Evolutionary conservation across 92 coral and sea anemone genomes (phyloP).

Genomic region (Zoanthus solanderi): DNA sequence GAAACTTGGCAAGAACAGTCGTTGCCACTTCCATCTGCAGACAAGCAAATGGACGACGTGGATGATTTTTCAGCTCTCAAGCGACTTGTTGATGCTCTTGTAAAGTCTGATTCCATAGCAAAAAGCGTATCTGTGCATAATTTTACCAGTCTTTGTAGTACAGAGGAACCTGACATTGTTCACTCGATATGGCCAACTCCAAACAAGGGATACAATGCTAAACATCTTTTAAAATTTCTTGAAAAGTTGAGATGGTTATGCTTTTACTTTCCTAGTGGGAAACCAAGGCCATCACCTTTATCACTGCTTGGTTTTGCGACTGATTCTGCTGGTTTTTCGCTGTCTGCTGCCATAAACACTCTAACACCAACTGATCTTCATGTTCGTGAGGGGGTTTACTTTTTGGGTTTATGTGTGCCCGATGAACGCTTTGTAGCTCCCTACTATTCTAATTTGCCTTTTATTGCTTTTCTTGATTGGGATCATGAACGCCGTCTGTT

Average conservation of each 20-base stretch:
- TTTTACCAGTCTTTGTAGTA: too few species aligned
- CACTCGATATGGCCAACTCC: constrained; percentile 30
- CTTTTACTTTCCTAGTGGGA: not conserved
- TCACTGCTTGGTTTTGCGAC: constrained; percentile 60
- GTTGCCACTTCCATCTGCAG: too few species aligned
- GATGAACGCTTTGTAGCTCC: constrained; percentile 32
- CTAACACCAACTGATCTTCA: constrained; percentile 43
- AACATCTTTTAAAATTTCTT: constrained; percentile 5
- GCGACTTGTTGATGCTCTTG: constrained; percentile 24
- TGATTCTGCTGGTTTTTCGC: constrained; percentile 71
- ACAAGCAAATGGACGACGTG: too few species aligned
- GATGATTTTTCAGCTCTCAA: constrained; percentile 56
- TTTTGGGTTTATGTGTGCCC: not conserved
- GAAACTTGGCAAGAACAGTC: too few species aligned
- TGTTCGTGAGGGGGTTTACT: too few species aligned
- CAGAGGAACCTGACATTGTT: too few species aligned
- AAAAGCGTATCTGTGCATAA: constrained; percentile 54
- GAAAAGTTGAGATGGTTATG: constrained; percentile 34
- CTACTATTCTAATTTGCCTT: constrained; percentile 6
- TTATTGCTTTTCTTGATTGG: too few species aligned
- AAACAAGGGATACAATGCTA: constrained; percentile 13
- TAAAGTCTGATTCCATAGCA: constrained; percentile 32
- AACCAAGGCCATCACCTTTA: not conserved
- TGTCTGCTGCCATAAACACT: constrained; percentile 60
- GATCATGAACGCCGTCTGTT: not conserved